Percentiles rank a stretch among this genome's conserved stretches.
Evolutionary conservation across 2,113 vertebrate genomes (phyloP).

Genomic region (Grammomys dolichurus): DNA sequence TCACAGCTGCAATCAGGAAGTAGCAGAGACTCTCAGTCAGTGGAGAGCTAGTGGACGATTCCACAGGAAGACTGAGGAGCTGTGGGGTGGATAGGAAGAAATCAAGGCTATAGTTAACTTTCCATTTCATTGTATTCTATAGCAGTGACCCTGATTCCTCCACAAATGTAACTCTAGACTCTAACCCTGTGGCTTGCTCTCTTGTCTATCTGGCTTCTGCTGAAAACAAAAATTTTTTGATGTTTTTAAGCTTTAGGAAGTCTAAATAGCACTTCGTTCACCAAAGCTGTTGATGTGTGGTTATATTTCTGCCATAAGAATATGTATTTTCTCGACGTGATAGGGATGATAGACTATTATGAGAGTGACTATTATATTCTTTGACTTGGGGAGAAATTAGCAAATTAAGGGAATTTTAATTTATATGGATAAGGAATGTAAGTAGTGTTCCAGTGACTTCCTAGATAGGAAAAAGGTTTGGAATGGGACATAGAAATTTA

Average conservation of each 20-base stretch:
- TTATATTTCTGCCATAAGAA: slow-evolving; percentile 25
- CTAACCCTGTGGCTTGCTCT: background rate
- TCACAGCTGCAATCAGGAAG: slow-evolving; percentile 15
- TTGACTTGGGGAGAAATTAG: background rate
- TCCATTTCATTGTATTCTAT: slow-evolving; percentile 53
- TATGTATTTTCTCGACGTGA: background rate
- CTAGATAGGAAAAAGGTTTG: background rate
- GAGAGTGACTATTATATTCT: background rate
- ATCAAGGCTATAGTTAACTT: slow-evolving; percentile 40
- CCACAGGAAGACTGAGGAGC: slow-evolving; percentile 48
- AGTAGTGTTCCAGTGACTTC: background rate
- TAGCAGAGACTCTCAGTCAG: slow-evolving; percentile 55
- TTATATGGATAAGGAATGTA: background rate
- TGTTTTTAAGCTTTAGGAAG: slow-evolving; percentile 17
- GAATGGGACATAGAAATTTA: background rate
- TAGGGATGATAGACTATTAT: background rate
- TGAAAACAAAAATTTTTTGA: slow-evolving; percentile 22
- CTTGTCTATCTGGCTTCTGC: background rate
- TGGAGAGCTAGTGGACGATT: slow-evolving; percentile 68
- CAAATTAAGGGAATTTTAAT: background rate
- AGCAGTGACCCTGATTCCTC: background rate
- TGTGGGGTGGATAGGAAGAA: slow-evolving; percentile 42
- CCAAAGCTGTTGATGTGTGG: background rate
- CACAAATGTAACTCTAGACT: background rate
- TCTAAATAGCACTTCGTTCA: background rate